Percentiles rank a stretch among this genome's conserved stretches.
These are phyloP conservation scores for Dendronephthya gigantea DNA, from an alignment of 64 coral and sea anemone genomes.

Conservation along the genomic window DNA sequence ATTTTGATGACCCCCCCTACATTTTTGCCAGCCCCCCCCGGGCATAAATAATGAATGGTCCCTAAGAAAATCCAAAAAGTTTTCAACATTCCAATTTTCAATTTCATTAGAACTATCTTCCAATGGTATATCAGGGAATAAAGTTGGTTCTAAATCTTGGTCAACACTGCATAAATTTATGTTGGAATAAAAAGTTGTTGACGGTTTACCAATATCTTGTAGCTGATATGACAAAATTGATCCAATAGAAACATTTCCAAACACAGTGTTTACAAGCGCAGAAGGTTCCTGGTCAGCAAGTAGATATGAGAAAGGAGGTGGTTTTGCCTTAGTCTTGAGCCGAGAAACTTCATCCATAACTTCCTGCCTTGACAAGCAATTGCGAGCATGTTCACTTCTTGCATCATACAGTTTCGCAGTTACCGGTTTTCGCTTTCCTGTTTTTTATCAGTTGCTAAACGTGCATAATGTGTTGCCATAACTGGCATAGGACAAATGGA, in stretches of 20 bases:
- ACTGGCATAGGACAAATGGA: constrained; percentile 23
- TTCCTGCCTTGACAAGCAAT: background rate
- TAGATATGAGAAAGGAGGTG: background rate
- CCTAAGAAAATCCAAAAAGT: background rate
- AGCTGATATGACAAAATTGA: background rate
- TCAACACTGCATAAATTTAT: too few relatives aligned
- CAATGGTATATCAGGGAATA: background rate
- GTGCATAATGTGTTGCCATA: constrained; percentile 20
- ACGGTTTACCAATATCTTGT: background rate
- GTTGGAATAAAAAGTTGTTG: too few relatives aligned
- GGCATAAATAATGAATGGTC: too few relatives aligned
- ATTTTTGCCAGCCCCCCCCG: too few relatives aligned
- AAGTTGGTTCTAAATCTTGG: too few relatives aligned
- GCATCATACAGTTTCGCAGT: constrained; percentile 22
- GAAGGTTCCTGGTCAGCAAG: background rate
- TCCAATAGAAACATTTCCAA: background rate
- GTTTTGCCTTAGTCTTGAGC: background rate
- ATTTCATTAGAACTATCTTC: background rate
- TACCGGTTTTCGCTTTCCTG: constrained; percentile 24
- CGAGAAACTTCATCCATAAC: constrained; percentile 11
- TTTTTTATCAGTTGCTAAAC: constrained; percentile 15
- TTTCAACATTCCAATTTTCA: background rate
- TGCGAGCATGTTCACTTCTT: background rate
- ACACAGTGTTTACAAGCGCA: background rate
- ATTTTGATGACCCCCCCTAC: too few relatives aligned